Base-by-base conservation (phyloP, 2,797 vertebrate genomes). In the Sebastes minor region DNA sequence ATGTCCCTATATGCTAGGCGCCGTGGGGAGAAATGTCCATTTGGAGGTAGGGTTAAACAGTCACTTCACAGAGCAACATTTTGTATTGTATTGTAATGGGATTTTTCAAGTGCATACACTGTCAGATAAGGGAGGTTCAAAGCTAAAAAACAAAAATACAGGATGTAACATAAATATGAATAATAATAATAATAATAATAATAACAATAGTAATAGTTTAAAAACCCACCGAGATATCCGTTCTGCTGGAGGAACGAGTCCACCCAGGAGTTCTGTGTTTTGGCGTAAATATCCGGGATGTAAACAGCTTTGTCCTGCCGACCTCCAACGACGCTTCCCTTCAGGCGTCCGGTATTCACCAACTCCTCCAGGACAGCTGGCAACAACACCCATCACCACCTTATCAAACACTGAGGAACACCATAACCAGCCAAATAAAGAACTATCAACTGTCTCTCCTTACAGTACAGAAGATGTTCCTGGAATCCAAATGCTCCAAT, bases 181-280 rank as follows among this genome's bases (percentile, higher is more conserved):
- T n/a, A n/a, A 16, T 42, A 38, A 38, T 12, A 38, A 38, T 12
- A 52, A 68, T 8, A 20, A 5, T 3, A 10, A 13, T 49, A 46
- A 46, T 16, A 46, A 46, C 6, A 16, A 69, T 8, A n/a, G 4
- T 6, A 74, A 60, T 4, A 1, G n/a, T 20, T 11, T 11, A 5
- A 23, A 28, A 66, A 3, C 4, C 68, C 72, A 92, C 98, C 98
- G 83, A 99, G 93, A 91, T 99, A 99, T 88, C 97, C 96, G 67
- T 99, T 99, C 88, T 99, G 98, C 83, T 96, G 97, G 80, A 99
- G 97, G 94, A 99, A 99, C 8, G 98, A 97, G 91, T 99, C 97
- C 61, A 99, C 97, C 98, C 98, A 99, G 77, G 95, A 78, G 79
- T 96, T 99, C 90, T 99, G 98, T 0, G 98, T 97, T 93, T 81